Conservation (phyloP, 2,113 vertebrate species). For the Ursus arctos region DNA sequence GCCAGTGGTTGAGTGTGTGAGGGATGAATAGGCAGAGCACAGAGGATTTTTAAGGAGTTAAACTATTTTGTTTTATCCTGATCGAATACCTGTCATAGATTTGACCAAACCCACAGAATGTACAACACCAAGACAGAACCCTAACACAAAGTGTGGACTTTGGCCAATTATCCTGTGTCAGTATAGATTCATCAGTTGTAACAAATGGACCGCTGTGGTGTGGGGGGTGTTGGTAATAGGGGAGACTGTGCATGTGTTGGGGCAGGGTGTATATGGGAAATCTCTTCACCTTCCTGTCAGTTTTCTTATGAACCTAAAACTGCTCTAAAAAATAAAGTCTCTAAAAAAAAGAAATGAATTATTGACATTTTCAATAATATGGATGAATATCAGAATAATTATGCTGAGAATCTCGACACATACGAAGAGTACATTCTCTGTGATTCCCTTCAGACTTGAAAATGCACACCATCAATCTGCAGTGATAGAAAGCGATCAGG, state of each 20-base stretch:
- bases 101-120: background rate
- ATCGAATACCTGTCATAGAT: background rate
- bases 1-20: background rate
- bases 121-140: background rate
- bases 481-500: constrained; percentile 31
- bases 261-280: background rate
- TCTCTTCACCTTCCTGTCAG: background rate
- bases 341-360: background rate
- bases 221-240: background rate
- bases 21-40: background rate
- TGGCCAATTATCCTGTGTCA: background rate
- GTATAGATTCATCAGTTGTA: background rate
- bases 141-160: background rate
- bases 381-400: constrained; percentile 47
- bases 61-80: background rate
- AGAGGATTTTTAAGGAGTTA: background rate
- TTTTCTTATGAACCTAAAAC: constrained; percentile 31
- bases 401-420: background rate
- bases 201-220: background rate
- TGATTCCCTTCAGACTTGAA: constrained; percentile 43
- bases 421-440: background rate
- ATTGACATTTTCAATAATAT: background rate
- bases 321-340: background rate
- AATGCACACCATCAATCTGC: background rate
- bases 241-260: background rate